Evolutionary conservation across 2,797 vertebrate species (phyloP).

Genomic region (Melopsittacus undulatus): DNA sequence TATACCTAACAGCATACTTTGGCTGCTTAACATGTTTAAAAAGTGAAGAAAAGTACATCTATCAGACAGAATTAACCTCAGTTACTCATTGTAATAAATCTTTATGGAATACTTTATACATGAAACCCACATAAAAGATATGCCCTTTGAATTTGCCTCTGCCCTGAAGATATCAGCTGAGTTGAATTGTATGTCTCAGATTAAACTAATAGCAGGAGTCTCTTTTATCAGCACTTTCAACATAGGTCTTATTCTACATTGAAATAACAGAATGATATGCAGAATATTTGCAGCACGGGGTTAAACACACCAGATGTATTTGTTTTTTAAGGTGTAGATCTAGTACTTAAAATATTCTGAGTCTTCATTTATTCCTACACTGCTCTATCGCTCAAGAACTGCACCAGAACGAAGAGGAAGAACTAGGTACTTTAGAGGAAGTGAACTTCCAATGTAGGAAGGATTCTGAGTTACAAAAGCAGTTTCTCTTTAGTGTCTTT

Average conservation of each 20-base stretch:
- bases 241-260: neutral
- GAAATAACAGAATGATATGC: neutral
- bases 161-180: neutral
- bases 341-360: neutral
- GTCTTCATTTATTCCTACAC: neutral
- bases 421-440: neutral
- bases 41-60: neutral
- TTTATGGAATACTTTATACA: neutral
- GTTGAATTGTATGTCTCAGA: neutral
- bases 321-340: neutral
- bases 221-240: neutral
- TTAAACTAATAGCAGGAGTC: neutral
- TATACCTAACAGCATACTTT: neutral
- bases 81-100: neutral
- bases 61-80: neutral
- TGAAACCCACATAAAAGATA: neutral
- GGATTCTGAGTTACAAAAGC: neutral
- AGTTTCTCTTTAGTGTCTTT: slow-evolving; percentile 32
- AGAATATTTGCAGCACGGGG: neutral
- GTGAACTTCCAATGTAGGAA: neutral
- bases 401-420: neutral
- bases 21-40: neutral
- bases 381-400: neutral
- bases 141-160: neutral
- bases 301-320: neutral